Evolutionary conservation across 1,140 invertebrate genomes (phyloP).

Genomic region (Oscheius sp.): DNA sequence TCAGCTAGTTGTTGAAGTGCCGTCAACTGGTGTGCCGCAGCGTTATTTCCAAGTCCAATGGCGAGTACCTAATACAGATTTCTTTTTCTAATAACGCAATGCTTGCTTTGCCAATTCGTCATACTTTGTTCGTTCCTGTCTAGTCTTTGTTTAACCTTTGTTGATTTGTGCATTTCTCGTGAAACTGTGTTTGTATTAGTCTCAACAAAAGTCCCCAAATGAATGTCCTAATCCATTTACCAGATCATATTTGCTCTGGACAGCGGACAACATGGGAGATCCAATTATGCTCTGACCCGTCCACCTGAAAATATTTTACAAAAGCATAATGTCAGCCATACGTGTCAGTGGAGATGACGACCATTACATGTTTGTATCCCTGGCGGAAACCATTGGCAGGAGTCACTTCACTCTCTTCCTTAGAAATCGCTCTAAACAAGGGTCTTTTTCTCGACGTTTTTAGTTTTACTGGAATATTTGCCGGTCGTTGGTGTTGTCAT

Average conservation of each 20-base stretch:
- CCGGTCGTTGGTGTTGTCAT: neutral
- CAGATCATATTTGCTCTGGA: conserved; percentile 29
- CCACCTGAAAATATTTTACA: neutral
- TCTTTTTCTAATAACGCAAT: too few species aligned
- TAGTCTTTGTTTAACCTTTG: neutral
- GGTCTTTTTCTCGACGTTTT: neutral
- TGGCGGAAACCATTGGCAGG: conserved; percentile 11
- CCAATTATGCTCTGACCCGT: conserved; percentile 19
- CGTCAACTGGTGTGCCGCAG: neutral
- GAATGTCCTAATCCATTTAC: neutral
- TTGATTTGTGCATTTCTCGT: neutral
- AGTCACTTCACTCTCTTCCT: conserved; percentile 9
- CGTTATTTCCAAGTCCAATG: conserved; percentile 7
- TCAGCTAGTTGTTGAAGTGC: conserved; percentile 14
- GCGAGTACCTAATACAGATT: conserved; percentile 6
- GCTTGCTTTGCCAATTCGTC: neutral
- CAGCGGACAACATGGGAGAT: conserved; percentile 6
- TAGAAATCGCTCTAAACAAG: neutral
- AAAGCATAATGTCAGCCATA: neutral
- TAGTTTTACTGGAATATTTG: neutral
- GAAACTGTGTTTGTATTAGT: neutral
- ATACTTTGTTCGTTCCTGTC: neutral
- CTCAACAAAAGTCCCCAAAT: neutral
- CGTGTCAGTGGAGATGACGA: conserved; percentile 5
- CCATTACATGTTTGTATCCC: conserved; percentile 23